Conservation (phyloP, 1,140 invertebrate species). For the Rhagoletis pomonella region DNA sequence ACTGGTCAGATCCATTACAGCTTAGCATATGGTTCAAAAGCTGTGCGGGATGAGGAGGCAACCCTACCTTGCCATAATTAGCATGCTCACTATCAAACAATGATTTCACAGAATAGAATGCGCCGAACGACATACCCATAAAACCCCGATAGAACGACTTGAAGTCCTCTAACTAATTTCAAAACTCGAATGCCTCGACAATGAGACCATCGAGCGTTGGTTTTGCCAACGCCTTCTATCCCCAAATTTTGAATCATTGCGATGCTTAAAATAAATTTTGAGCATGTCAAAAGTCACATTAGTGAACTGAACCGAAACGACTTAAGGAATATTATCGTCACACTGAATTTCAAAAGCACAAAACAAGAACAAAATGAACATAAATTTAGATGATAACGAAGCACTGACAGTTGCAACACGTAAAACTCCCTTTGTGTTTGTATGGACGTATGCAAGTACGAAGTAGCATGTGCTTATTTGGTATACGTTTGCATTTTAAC, state of each 20-base stretch:
- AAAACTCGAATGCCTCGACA: too few species aligned
- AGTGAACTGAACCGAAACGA: slow-evolving; percentile 31
- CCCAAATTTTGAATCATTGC: neutral
- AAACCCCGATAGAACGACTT: too few species aligned
- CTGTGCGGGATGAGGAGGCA: too few species aligned
- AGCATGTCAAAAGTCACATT: slow-evolving; percentile 37
- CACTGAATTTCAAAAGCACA: neutral
- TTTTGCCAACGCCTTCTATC: too few species aligned
- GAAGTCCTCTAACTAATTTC: too few species aligned
- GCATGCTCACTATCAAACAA: too few species aligned
- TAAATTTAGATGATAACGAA: slow-evolving; percentile 20
- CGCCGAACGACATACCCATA: too few species aligned
- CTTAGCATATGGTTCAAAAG: too few species aligned
- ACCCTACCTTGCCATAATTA: too few species aligned
- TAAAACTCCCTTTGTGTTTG: neutral
- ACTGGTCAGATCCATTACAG: too few species aligned
- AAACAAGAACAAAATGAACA: neutral
- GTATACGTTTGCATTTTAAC: neutral
- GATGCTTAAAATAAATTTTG: neutral
- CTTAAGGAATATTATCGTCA: slow-evolving; percentile 32
- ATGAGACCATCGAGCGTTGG: too few species aligned
- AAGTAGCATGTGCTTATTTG: neutral
- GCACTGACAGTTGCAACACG: slow-evolving; percentile 34
- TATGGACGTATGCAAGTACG: neutral
- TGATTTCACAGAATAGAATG: too few species aligned